phyloP scores from a whole-genome alignment of 2,797 vertebrate genomes.

The Sebastiscus tertius region DNA sequence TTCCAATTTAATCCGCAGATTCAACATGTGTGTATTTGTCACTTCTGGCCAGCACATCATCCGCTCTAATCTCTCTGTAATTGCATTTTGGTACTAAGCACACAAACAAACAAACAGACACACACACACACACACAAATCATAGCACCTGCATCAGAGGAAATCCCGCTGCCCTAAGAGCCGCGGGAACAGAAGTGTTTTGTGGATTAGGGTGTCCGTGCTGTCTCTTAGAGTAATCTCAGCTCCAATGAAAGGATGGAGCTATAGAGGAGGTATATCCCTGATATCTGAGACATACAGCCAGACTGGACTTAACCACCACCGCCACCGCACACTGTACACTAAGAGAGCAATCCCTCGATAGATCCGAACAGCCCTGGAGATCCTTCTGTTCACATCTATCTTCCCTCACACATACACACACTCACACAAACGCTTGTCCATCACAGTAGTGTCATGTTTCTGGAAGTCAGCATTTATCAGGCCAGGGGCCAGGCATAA shows the following conservation, averaged over 20 bases:
- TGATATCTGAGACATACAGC: slow-evolving; percentile 46
- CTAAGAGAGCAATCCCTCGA: slow-evolving; percentile 51
- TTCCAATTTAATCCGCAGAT: slow-evolving; percentile 28
- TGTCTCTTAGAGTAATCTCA: slow-evolving; percentile 51
- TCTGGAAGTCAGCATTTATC: slow-evolving; percentile 79
- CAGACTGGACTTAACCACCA: slow-evolving; percentile 52
- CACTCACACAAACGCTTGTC: slow-evolving; percentile 30
- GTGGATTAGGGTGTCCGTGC: slow-evolving; percentile 57
- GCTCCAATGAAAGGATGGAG: slow-evolving; percentile 43
- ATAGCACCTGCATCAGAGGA: slow-evolving; percentile 47
- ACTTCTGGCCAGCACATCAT: slow-evolving; percentile 39
- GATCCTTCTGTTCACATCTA: slow-evolving; percentile 48
- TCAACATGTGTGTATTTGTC: slow-evolving; percentile 41
- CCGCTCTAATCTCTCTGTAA: slow-evolving; percentile 62
- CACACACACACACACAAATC: slow-evolving; percentile 14
- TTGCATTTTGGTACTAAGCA: slow-evolving; percentile 46
- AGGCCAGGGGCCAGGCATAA: slow-evolving; percentile 64
- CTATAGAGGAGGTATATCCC: slow-evolving; percentile 40
- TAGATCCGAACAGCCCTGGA: slow-evolving; percentile 43
- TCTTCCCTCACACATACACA: slow-evolving; percentile 25
- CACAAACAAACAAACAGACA: neutral
- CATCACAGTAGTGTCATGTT: slow-evolving; percentile 71
- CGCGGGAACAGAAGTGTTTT: slow-evolving; percentile 46
- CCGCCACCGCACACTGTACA: slow-evolving; percentile 26
- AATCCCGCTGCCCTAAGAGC: slow-evolving; percentile 36